Base-by-base conservation (phyloP, 2,797 vertebrate genomes). In the Rhinophrynus dorsalis region DNA sequence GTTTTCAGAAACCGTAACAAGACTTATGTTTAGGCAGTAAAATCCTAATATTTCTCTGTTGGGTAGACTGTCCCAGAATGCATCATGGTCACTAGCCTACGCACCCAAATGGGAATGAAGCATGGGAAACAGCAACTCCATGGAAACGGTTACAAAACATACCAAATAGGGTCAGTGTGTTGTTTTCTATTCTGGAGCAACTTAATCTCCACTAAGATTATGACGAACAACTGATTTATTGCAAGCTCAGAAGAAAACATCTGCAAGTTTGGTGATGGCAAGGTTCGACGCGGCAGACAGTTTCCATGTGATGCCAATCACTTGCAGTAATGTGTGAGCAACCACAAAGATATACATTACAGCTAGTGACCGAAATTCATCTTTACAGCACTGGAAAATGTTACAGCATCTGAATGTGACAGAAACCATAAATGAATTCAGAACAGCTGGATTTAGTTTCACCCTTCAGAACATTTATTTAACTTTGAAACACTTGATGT, bases 371-470 rank as follows among this genome's bases (percentile, higher is more conserved):
- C 56, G 13, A 55, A 67, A 67, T 26, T 40, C 54, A 17, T 50
- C 33, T 60, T 65, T 67, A 62, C 64, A 20, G 30, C 42, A 47
- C 67, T 75, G 67, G 51, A 68, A 74, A 74, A 57, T 51, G 20
- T 55, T 45, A 72, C 75, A 68, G 68, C 64, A 57, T 56, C 27
- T 23, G 21, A 57, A 56, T 67, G 51, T 56, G 60, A 66, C 72
- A 75, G 9, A 67, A 58, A 18, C 48, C 68, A 61, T 71, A 59
- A 59, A 45, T 44, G 35, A 37, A 68, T 45, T 65, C 30, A 32
- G 17, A 78, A 76, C 77, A 76, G 71, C 77, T 74, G 76, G 61
- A 26, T 68, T 33, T 42, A 29, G 17, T 66, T 63, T 57, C 45
- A 63, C 13, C 59, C 59, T 21, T 29, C 18, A 29, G 58, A 63